Percentiles rank a stretch among this genome's conserved stretches.
phyloP scores from a whole-genome alignment of 2,888 invertebrate genomes.

The Exocentrus adspersus region DNA sequence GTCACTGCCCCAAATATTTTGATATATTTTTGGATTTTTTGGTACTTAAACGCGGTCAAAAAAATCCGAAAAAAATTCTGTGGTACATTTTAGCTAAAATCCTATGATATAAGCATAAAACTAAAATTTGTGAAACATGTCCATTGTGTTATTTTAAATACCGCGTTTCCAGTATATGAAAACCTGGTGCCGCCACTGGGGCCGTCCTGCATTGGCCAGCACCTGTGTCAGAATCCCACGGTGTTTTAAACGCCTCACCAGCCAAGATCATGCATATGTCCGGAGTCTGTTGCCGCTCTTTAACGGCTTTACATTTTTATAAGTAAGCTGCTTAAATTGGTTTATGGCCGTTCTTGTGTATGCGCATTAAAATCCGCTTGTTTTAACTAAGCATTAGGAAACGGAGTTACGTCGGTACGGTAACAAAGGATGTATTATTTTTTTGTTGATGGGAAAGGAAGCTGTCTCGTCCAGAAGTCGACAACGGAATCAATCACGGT shows the following conservation, averaged over 20 bases:
- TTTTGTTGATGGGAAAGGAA: slow-evolving; percentile 6
- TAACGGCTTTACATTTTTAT: slow-evolving; percentile 48
- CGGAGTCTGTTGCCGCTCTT: slow-evolving; percentile 36
- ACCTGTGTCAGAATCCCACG: slow-evolving; percentile 55
- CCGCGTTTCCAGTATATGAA: not conserved
- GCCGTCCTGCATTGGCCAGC: slow-evolving; percentile 34
- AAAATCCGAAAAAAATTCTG: too few species aligned
- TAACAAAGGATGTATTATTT: slow-evolving; percentile 21
- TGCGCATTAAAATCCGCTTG: slow-evolving; percentile 37
- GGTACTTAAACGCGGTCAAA: too few species aligned
- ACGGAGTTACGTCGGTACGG: slow-evolving; percentile 5
- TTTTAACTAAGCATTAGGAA: slow-evolving; percentile 26
- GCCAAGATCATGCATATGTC: slow-evolving; percentile 40
- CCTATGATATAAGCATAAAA: too few species aligned
- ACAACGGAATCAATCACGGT: not conserved
- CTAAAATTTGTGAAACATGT: too few species aligned
- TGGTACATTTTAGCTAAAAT: too few species aligned
- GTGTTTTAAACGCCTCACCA: slow-evolving; percentile 45
- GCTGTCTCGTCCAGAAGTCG: not conserved
- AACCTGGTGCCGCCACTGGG: not conserved
- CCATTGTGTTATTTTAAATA: too few species aligned
- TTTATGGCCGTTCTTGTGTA: slow-evolving; percentile 41
- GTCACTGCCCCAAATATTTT: too few species aligned
- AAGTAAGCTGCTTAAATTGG: slow-evolving; percentile 48
- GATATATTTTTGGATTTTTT: too few species aligned